Percentiles rank a stretch among this genome's conserved stretches.
These are phyloP conservation scores for Automeris io DNA, from an alignment of 2,888 invertebrate species.

Conservation along the genomic window DNA sequence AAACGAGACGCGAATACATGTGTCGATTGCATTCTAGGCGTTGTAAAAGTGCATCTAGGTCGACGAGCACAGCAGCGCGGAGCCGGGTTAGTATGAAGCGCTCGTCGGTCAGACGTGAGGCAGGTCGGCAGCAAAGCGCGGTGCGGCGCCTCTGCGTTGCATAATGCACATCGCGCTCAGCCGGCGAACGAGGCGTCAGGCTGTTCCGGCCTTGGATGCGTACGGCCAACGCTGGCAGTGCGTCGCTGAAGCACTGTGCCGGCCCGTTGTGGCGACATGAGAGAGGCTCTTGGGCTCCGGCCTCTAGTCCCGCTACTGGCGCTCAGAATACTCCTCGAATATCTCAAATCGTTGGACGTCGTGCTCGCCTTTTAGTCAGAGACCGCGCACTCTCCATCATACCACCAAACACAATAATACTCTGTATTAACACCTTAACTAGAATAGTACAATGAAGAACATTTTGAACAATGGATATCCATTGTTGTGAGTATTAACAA, in stretches of 20 bases:
- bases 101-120: conserved; percentile 66
- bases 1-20: conserved; percentile 77
- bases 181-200: conserved; percentile 43
- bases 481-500: conserved; percentile 46
- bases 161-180: conserved; percentile 57
- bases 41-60: conserved; percentile 76
- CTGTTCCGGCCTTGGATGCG: conserved; percentile 23
- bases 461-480: conserved; percentile 33
- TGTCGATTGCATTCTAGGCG: conserved; percentile 73
- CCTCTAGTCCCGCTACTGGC: conserved; percentile 55
- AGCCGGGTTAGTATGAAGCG: conserved; percentile 64
- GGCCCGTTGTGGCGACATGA: conserved; percentile 30
- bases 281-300: conserved; percentile 39
- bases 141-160: conserved; percentile 54
- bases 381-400: conserved; percentile 15
- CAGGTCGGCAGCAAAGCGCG: conserved; percentile 56
- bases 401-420: conserved; percentile 35
- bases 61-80: conserved; percentile 60
- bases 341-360: conserved; percentile 58
- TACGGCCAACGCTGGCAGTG: conserved; percentile 20
- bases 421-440: conserved; percentile 12
- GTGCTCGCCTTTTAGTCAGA: conserved; percentile 23
- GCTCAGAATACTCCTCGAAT: conserved; percentile 59
- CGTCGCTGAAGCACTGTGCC: conserved; percentile 17
- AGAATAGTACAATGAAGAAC: conserved; percentile 27